Conservation (phyloP, 2,888 invertebrate species). For the Microchrysa polita region DNA sequence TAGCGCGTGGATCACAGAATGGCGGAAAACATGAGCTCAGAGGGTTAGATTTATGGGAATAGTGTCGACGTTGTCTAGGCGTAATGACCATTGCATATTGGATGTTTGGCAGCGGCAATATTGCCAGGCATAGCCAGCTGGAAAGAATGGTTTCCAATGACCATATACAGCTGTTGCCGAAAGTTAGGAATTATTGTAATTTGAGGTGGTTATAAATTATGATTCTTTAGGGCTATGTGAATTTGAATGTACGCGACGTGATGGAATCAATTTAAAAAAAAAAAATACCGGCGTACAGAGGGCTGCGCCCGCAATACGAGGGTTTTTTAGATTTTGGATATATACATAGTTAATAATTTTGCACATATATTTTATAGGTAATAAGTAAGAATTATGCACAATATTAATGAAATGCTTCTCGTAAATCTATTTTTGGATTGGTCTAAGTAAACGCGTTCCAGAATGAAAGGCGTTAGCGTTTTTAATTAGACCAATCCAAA, state of each 20-base stretch:
- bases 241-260: not conserved
- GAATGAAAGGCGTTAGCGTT: too few species aligned
- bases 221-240: not conserved
- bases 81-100: not conserved
- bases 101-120: not conserved
- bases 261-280: not conserved
- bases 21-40: not conserved
- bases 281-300: too few species aligned
- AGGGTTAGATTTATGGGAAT: conserved; percentile 15
- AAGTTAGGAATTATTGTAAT: conserved; percentile 13
- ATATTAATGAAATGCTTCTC: too few species aligned
- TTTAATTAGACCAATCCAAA: too few species aligned
- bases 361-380: too few species aligned
- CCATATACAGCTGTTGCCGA: not conserved
- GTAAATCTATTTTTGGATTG: too few species aligned
- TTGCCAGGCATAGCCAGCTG: not conserved
- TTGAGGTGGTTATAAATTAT: conserved; percentile 20
- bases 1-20: not conserved
- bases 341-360: too few species aligned
- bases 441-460: too few species aligned
- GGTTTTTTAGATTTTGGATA: too few species aligned
- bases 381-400: too few species aligned
- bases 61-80: not conserved
- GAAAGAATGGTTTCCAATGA: not conserved
- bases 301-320: too few species aligned